These are phyloP conservation scores for Corythornis madagascariensis DNA, from an alignment of 2,113 vertebrate species.

Conservation along the genomic window DNA sequence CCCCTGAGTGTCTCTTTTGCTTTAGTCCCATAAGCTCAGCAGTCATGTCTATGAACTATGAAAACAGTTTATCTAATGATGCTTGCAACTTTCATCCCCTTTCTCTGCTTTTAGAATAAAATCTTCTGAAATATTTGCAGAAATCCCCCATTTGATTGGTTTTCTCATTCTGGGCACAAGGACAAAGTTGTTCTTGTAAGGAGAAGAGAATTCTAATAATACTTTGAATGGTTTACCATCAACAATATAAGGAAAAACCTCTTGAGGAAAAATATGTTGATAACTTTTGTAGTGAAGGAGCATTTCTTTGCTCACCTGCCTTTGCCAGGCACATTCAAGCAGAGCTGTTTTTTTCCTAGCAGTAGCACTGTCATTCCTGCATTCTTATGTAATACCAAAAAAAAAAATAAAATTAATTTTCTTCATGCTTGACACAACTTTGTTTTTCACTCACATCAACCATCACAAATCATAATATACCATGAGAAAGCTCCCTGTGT, in stretches of 20 bases:
- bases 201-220: not conserved
- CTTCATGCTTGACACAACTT: not conserved
- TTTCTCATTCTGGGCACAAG: not conserved
- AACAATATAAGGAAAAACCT: not conserved
- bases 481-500: not conserved
- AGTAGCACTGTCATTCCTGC: not conserved
- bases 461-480: not conserved
- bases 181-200: not conserved
- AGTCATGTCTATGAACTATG: not conserved
- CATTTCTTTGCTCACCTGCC: not conserved
- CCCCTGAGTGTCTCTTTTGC: not conserved
- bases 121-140: not conserved
- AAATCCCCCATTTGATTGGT: fast-evolving
- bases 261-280: not conserved
- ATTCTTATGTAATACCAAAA: not conserved
- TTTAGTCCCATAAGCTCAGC: not conserved
- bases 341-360: not conserved
- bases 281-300: not conserved
- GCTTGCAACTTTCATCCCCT: not conserved
- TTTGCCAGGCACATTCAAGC: not conserved
- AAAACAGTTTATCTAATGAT: not conserved
- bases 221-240: not conserved
- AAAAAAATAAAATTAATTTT: not conserved
- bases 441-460: not conserved
- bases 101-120: not conserved